Percentiles rank a stretch among this genome's conserved stretches.
Evolutionary conservation across 2,113 vertebrate genomes (phyloP).

Genomic region (Eubucco bourcierii): DNA sequence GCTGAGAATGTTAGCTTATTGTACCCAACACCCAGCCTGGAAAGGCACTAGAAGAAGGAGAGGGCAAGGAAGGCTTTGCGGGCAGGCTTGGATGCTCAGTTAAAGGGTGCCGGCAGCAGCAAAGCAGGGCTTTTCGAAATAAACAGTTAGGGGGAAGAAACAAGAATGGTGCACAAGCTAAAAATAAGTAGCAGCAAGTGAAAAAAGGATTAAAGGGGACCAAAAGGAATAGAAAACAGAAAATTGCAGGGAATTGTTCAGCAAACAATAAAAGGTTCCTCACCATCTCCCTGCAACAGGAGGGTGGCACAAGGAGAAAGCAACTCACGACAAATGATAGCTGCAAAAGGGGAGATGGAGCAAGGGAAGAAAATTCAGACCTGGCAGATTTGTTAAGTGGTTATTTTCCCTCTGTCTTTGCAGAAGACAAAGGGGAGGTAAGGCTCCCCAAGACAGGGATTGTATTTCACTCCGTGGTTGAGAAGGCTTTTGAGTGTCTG

Average conservation of each 20-base stretch:
- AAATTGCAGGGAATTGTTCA: slow-evolving; percentile 60
- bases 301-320: slow-evolving; percentile 28
- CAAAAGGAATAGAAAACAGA: background rate
- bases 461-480: slow-evolving; percentile 22
- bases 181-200: slow-evolving; percentile 8
- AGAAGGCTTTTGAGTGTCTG: slow-evolving; percentile 50
- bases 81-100: background rate
- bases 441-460: slow-evolving; percentile 25
- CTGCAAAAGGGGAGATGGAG: slow-evolving; percentile 6
- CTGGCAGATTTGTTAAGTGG: slow-evolving; percentile 51
- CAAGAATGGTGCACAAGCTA: background rate
- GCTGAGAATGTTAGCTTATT: background rate
- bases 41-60: background rate
- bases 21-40: background rate
- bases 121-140: background rate
- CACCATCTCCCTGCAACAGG: slow-evolving; percentile 49
- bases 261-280: slow-evolving; percentile 55
- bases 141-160: slow-evolving; percentile 13
- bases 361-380: slow-evolving; percentile 28
- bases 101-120: background rate
- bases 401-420: slow-evolving; percentile 61
- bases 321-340: slow-evolving; percentile 41
- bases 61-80: background rate
- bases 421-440: slow-evolving; percentile 55
- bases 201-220: slow-evolving; percentile 27